Percentiles rank a stretch among this genome's conserved stretches.
Conservation (phyloP, 2,797 vertebrate genomes). For the Micropoecilia bifurca region DNA sequence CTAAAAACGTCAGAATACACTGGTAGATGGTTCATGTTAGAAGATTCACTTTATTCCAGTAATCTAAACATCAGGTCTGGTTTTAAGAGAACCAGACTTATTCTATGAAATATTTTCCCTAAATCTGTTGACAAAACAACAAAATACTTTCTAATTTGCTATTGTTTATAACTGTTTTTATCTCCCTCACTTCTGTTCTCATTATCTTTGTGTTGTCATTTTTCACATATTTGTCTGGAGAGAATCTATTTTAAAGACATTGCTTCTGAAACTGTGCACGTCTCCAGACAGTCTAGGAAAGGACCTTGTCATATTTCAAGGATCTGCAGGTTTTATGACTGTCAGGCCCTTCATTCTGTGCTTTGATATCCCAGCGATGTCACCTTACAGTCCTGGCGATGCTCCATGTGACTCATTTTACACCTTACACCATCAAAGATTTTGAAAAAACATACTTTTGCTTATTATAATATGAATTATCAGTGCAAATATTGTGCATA, state of each 20-base stretch:
- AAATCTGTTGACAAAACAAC: neutral
- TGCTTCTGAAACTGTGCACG: conserved; percentile 30
- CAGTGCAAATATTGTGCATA: neutral
- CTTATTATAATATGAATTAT: neutral
- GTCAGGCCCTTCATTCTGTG: conserved; percentile 33
- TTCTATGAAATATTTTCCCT: neutral
- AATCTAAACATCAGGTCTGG: neutral
- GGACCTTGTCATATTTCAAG: conserved; percentile 65
- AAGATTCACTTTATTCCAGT: neutral
- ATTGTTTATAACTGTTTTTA: conserved; percentile 15
- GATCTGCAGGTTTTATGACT: conserved; percentile 46
- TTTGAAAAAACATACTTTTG: conserved; percentile 17
- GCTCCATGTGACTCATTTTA: conserved; percentile 33
- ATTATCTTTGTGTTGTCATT: conserved; percentile 40
- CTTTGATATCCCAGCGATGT: conserved; percentile 20
- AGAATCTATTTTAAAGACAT: conserved; percentile 52
- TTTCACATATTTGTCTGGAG: conserved; percentile 44
- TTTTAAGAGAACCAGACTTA: neutral
- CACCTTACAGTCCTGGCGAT: conserved; percentile 38
- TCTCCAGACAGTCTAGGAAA: conserved; percentile 46
- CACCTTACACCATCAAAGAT: conserved; percentile 24
- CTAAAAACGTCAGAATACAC: neutral
- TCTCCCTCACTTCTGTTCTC: conserved; percentile 3
- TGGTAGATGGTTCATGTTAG: neutral
- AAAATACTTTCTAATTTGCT: neutral